Evolutionary conservation across 2,888 invertebrate species (phyloP), one percentile per base, ranked within the genome.

Genomic region (Mimachlamys varia): DNA sequence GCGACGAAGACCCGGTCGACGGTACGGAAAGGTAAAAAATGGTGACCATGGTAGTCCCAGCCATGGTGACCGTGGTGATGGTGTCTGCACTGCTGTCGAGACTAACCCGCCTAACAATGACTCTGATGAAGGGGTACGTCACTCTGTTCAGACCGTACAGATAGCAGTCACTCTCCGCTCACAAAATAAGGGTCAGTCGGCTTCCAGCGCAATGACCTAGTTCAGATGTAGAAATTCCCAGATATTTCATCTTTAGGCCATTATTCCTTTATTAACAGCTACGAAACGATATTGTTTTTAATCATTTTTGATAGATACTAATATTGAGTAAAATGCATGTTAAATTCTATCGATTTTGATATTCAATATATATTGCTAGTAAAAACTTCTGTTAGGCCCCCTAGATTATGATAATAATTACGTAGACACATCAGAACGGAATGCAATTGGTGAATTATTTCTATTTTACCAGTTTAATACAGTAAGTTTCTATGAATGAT

Each of bases 11-110:
- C 89, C 88, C 53, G 89, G 88, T 44, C 88, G 55, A 7, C 49
- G 87, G 87, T 92, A 92, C 88, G 91, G 89, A 92, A 92, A 92
- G 92, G 92, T 92, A 92, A 92, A 90, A 87, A 89, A 87, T 37
- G 89, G 88, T 58, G 90, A 87, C 88, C 90, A 91, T 89, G 76
- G 76, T 76, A 76, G 33, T 33, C 33, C 27, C 33, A 33, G 33
- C 76, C 76, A 76, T 76, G 76, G 76, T 76, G 33, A 76, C 89
- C 44, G 38, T 33, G 88, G 90, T 90, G 89, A 89, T 90, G 90
- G 88, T 89, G 88, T 90, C 44, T 58, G 50, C 55, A 89, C 76
- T 87, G 27, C 76, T 87, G 38, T 50, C 22, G 55, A 44, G 89
- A 87, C 37, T 87, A 50, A 87, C 37, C 50, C 88, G 44, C n/a